Conservation (phyloP, 1,140 invertebrate genomes). For the Leptopilina clavipes region DNA sequence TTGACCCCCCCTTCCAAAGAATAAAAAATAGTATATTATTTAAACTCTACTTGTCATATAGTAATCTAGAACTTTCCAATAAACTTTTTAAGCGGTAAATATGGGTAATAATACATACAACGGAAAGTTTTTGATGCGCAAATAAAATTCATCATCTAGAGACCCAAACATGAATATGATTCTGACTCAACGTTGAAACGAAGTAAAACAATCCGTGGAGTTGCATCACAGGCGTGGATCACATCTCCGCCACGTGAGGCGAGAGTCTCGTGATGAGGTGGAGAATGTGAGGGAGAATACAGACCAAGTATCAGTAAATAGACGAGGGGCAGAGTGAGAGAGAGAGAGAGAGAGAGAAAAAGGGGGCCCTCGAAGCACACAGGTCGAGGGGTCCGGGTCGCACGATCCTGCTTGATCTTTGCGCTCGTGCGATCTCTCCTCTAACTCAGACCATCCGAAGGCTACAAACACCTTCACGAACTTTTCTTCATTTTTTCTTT, state of each 20-base stretch:
- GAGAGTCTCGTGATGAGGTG: conserved; percentile 43
- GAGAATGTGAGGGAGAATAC: conserved; percentile 40
- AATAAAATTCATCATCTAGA: conserved; percentile 40
- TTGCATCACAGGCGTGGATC: conserved; percentile 71
- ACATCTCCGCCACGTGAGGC: conserved; percentile 66
- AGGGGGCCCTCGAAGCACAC: conserved; percentile 54
- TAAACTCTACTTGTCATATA: no score
- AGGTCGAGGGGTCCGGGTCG: conserved; percentile 74
- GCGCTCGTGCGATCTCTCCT: conserved; percentile 73
- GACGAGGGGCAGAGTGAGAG: conserved; percentile 44
- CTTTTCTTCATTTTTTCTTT: conserved; percentile 44
- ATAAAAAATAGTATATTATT: no score
- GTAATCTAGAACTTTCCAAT: no score
- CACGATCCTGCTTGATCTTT: conserved; percentile 75
- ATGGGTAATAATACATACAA: no score
- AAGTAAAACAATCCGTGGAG: conserved; percentile 62
- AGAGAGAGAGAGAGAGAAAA: conserved; percentile 23
- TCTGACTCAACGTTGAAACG: conserved; percentile 50
- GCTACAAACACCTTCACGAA: conserved; percentile 63
- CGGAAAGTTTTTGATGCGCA: not conserved
- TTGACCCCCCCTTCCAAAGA: conserved; percentile 31
- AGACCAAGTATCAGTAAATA: conserved; percentile 20
- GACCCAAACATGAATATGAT: conserved; percentile 58
- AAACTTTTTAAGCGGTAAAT: no score
- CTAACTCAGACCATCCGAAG: conserved; percentile 64